phyloP scores from a whole-genome alignment of 2,113 vertebrate genomes.

The Peromyscus maniculatus region DNA sequence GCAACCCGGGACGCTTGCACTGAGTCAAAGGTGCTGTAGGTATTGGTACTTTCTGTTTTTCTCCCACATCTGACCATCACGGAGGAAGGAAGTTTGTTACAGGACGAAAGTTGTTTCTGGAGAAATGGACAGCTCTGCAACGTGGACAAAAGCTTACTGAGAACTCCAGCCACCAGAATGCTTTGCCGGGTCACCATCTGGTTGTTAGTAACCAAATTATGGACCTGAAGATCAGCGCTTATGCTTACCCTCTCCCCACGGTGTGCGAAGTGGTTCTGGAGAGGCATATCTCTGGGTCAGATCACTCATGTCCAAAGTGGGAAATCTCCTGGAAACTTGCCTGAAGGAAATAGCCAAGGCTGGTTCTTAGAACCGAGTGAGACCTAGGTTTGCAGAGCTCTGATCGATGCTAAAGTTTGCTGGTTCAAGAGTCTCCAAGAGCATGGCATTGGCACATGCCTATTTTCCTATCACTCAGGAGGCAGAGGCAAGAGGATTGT shows the following conservation, averaged over 20 bases:
- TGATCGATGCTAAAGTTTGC: accelerated
- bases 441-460: no score
- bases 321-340: not conserved
- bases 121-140: not conserved
- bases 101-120: not conserved
- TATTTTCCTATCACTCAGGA: not conserved
- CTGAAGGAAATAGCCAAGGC: not conserved
- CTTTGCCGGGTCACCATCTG: not conserved
- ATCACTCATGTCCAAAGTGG: not conserved
- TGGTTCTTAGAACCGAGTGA: not conserved
- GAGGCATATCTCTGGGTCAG: not conserved
- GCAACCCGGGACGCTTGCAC: not conserved
- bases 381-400: not conserved
- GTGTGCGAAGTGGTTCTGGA: not conserved
- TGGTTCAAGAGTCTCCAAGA: not conserved
- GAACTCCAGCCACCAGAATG: not conserved
- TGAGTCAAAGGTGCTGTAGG: not conserved
- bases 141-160: not conserved
- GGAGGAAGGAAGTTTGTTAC: not conserved
- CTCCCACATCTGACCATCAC: not conserved
- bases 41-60: not conserved
- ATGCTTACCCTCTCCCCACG: not conserved
- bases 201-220: not conserved
- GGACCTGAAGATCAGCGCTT: not conserved
- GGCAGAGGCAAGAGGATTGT: not conserved